Evolutionary conservation across 2,888 invertebrate genomes (phyloP), one percentile per base, ranked within the genome.

Genomic region (Eupithecia insigniata): DNA sequence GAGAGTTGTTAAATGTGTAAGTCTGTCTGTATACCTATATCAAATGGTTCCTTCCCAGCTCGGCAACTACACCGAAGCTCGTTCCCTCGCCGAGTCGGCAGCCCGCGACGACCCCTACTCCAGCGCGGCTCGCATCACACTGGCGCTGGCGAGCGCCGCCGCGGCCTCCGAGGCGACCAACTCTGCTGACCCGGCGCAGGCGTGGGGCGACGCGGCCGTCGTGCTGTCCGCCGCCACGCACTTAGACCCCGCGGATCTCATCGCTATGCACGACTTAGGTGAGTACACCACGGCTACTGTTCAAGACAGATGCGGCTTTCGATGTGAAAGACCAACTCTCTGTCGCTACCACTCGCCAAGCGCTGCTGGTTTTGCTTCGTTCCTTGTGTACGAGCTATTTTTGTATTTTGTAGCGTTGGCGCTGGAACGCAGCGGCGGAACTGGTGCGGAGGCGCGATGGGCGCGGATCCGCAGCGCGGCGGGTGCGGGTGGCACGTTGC

Each of bases 61-160:
- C n/a, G 62, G 62, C 32, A 62, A 62, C 62, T 62, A 34, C 36
- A 34, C 36, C 0, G 62, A 62, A 22, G 62, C 62, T 22, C 62
- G 62, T 36, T 36, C 90, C 0, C 82, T 94, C 67, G 87, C 89
- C 72, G 92, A 90, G 76, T 83, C 89, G 4, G 93, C 94, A 43
- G 85, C 89, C 0, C 89, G 90, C 22, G 92, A 92, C 81, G 93
- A 94, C 80, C 92, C 93, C 70, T 94, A 94, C 85, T 87, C 89
- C 61, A 91, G 92, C 75, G 83, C 89, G n/a, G 93, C 93, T 72
- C 90, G 93, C 2, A 90, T 93, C 66, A 87, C 88, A 61, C 78
- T 84, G 32, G 90, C 89, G 60, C 79, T 90, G 76, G 84, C 90
- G 28, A 76, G 79, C 28, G 85, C 83, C 8, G 77, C 66, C 18